Evolutionary conservation across 2,113 vertebrate genomes (phyloP), one percentile per base, ranked within the genome.

Genomic region (Pitta sordida): DNA sequence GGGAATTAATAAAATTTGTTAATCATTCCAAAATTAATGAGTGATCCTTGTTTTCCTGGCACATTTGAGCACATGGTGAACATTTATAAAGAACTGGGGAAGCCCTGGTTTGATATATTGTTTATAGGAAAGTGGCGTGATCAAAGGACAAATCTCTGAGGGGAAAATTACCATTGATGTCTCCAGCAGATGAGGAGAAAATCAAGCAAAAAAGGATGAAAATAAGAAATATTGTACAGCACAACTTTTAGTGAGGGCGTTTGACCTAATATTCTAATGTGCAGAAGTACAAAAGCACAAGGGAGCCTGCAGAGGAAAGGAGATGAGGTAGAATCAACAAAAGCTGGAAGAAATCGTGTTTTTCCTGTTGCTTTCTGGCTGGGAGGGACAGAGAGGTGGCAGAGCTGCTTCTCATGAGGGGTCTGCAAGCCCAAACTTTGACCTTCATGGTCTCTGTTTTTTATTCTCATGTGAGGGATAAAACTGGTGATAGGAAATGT

Each of bases 221-320:
- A 91, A 90, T 27, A 55, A 63, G 63, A 67, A 83, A 86, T 75
- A 59, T 15, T 48, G 71, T 48, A 83, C 26, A 80, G 68, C 67
- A 48, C 39, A 43, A 37, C 36, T 86, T 75, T 93, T 43, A 91
- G 77, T 93, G 94, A 86, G 85, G 93, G 94, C 2, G 76, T 94
- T 93, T 96, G 93, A 96, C 93, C 86, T 91, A 94, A 91, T 95
- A 96, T 95, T 94, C 87, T 96, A 95, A 96, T 92, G 68, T 70
- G 59, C 39, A 59, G 79, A 65, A 79, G 65, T 65, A 87, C 49
- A 70, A 89, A 92, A 85, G 39, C 60, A 29, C 49, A 46, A 51
- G 85, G 68, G 82, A 94, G 82, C 53, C 70, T 83, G 70, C 63
- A 70, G 79, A 82, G 71, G 37, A 27, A 67, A 83, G 39, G 37